These are phyloP conservation scores for Ophioninae sp. DNA, from an alignment of 2,888 invertebrate genomes.

Conservation along the genomic window DNA sequence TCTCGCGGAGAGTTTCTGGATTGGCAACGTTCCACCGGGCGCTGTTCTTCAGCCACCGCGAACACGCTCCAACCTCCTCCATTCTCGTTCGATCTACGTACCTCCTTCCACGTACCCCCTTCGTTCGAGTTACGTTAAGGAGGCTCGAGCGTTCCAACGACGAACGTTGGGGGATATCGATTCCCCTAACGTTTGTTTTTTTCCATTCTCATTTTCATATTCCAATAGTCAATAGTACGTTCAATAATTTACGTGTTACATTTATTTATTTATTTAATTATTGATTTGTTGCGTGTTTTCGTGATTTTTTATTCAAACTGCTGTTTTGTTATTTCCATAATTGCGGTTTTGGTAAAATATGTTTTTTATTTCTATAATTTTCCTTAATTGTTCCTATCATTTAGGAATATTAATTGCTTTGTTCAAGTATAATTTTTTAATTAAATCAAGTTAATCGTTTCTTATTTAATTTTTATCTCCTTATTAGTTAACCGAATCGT, in stretches of 20 bases:
- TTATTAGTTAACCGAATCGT: neutral
- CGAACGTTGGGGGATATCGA: neutral
- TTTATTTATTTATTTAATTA: too few relatives aligned
- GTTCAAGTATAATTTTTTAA: neutral
- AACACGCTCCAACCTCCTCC: slow-evolving; percentile 21
- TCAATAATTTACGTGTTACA: too few relatives aligned
- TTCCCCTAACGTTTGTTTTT: neutral
- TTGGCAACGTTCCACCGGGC: slow-evolving; percentile 58
- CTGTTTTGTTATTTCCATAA: too few relatives aligned
- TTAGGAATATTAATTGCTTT: neutral
- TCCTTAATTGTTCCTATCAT: too few relatives aligned
- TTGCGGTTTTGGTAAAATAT: too few relatives aligned
- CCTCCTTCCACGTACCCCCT: neutral
- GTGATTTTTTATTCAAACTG: too few relatives aligned
- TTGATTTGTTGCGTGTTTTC: too few relatives aligned
- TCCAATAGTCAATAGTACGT: too few relatives aligned
- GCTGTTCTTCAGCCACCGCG: slow-evolving; percentile 26
- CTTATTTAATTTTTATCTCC: neutral
- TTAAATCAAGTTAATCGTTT: neutral
- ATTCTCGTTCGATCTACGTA: slow-evolving; percentile 10
- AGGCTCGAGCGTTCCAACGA: neutral
- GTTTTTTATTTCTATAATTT: too few relatives aligned
- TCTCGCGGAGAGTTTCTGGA: slow-evolving; percentile 45
- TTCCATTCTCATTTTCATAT: too few relatives aligned
- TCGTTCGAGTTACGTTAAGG: neutral